Evolutionary conservation across 1,140 invertebrate species (phyloP).

Genomic region (Andricus grossulariae): DNA sequence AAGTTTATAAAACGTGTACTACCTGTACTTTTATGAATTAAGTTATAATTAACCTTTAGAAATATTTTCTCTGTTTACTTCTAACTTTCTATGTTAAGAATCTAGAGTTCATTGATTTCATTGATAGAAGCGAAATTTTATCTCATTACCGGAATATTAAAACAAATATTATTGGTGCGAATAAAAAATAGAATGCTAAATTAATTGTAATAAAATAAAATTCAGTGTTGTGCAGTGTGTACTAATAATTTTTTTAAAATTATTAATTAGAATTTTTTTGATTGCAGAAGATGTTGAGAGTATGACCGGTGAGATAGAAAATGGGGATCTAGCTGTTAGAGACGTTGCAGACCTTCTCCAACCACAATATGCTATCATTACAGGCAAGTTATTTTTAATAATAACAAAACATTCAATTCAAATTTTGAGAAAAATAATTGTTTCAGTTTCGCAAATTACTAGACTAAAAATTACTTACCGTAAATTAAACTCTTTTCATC

Average conservation of each 20-base stretch:
- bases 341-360: conserved; percentile 91
- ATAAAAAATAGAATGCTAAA: too few relatives aligned
- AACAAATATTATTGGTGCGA: too few relatives aligned
- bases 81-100: too few relatives aligned
- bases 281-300: conserved; percentile 74
- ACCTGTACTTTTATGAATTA: neutral
- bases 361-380: conserved; percentile 91
- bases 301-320: conserved; percentile 75
- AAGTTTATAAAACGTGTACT: neutral
- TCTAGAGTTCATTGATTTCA: too few relatives aligned
- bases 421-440: too few relatives aligned
- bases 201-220: conserved; percentile 20
- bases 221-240: conserved; percentile 33
- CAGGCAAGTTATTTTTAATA: conserved; percentile 77
- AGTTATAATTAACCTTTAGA: too few relatives aligned
- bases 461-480: too few relatives aligned
- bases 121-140: too few relatives aligned
- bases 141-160: too few relatives aligned
- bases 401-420: neutral
- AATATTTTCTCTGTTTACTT: too few relatives aligned
- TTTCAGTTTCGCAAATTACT: too few relatives aligned
- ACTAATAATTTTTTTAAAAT: neutral
- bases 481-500: too few relatives aligned
- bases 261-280: conserved; percentile 21
- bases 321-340: conserved; percentile 80